Base-by-base conservation (phyloP, 2,888 invertebrate genomes). In the Steinernema carpocapsae region DNA sequence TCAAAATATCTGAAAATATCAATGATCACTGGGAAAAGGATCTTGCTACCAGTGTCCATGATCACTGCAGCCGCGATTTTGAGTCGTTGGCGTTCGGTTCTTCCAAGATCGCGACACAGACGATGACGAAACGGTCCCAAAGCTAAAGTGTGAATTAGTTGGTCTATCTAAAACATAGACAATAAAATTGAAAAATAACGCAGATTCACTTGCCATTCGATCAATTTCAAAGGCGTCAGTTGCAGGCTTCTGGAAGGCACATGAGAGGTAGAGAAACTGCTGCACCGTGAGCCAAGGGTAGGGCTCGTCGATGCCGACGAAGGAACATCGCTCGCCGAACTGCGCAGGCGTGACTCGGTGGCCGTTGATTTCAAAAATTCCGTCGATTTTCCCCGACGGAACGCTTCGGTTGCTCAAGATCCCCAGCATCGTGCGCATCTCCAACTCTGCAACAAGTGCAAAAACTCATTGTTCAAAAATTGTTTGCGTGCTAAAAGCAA, bases 41-140 rank as follows among this genome's bases (percentile, higher is more conserved):
- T 32, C 42, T 14, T 14, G 7, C 6, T 74, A 87, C 88, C 88
- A n/a, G 88, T 88, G 74, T 89, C 88, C 43, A 94, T 91, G 51
- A 95, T 89, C 46, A 96, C 90, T 83, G 95, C 94, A 85, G 94
- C 94, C 0, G 95, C 96, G 0, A 96, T 92, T 82, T 94, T 93
- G 48, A 96, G 90, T 79, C 96, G 91, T 76, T 93, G 91, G 80
- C 92, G 92, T 89, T 96, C 95, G 0, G 95, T 94, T 71, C 93
- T 92, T 0, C 95, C 95, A 81, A 96, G 90, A 1, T 93, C 91
- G 45, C 92, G 92, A 0, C 95, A 93, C 84, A 93, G 92, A 1
- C 94, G 94, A 85, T 94, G 93, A 77, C 93, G 91, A 3, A 95
- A 94, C 88, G 94, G 94, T 82, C 93, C 93, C 77, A 96, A 89